A percentile compares a stretch with the other conserved stretches of the same genome.
These are phyloP conservation scores for Lottia gigantea DNA, from an alignment of 2,888 invertebrate genomes.

Conservation along the genomic window DNA sequence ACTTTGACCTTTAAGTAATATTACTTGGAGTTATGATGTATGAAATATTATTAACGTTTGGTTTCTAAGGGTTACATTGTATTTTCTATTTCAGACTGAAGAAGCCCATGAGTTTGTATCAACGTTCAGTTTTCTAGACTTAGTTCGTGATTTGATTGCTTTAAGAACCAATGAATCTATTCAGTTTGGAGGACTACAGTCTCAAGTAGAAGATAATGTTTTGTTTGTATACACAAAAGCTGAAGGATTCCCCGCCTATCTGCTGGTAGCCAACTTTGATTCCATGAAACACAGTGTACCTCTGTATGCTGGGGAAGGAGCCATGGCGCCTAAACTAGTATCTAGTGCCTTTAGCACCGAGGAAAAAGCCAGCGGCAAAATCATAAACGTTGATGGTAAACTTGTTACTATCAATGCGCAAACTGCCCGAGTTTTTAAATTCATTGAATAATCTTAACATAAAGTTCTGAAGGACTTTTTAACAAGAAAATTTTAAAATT, in stretches of 20 bases:
- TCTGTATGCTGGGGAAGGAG: not conserved
- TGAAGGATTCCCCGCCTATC: slow-evolving; percentile 58
- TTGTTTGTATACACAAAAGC: slow-evolving; percentile 60
- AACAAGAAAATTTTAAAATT: no score
- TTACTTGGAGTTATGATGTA: no score
- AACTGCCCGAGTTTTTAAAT: not conserved
- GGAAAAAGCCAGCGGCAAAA: not conserved
- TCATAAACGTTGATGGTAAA: not conserved
- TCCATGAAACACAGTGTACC: not conserved
- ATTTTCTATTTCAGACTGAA: slow-evolving; percentile 14
- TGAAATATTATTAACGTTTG: no score
- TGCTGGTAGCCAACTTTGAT: slow-evolving; percentile 62
- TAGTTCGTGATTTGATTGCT: slow-evolving; percentile 44
- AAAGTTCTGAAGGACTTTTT: no score
- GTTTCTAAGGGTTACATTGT: no score
- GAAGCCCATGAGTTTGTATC: not conserved
- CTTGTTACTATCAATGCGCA: not conserved
- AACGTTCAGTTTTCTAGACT: slow-evolving; percentile 33
- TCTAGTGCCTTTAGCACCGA: not conserved
- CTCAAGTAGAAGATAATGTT: slow-evolving; percentile 40
- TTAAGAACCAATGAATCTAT: slow-evolving; percentile 59
- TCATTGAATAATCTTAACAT: not conserved
- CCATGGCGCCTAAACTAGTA: not conserved
- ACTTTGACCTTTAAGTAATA: no score
- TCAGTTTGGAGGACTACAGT: slow-evolving; percentile 51